These are phyloP conservation scores for Pseudolycoriella hygida DNA, from an alignment of 2,888 invertebrate genomes.

Conservation along the genomic window DNA sequence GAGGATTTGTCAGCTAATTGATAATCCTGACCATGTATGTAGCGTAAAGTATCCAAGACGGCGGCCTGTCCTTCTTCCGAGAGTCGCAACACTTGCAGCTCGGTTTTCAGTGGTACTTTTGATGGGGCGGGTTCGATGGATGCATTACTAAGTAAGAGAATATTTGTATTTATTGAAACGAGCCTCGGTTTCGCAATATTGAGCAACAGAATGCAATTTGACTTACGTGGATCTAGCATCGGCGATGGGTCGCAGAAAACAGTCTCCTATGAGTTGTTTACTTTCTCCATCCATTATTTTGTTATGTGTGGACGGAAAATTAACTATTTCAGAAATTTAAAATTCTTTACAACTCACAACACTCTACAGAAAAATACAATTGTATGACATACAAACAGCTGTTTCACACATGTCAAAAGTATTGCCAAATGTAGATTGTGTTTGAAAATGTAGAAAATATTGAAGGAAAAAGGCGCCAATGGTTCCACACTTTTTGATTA, in stretches of 20 bases:
- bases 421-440: too few relatives aligned
- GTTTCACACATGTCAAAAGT: too few relatives aligned
- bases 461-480: too few relatives aligned
- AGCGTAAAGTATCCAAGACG: constrained; percentile 53
- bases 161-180: too few relatives aligned
- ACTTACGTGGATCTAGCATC: constrained; percentile 41
- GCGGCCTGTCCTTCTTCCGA: constrained; percentile 50
- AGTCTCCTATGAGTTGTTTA: constrained; percentile 40
- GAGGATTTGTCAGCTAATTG: constrained; percentile 35
- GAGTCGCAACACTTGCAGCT: constrained; percentile 53
- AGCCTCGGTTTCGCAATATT: too few relatives aligned
- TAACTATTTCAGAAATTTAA: too few relatives aligned
- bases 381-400: too few relatives aligned
- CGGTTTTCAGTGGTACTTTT: constrained; percentile 43
- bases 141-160: constrained; percentile 5
- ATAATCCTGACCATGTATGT: constrained; percentile 55
- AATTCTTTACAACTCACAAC: too few relatives aligned
- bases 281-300: constrained; percentile 37
- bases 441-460: too few relatives aligned
- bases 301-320: too few relatives aligned
- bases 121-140: constrained; percentile 13
- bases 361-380: too few relatives aligned
- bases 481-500: too few relatives aligned
- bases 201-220: background rate
- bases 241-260: constrained; percentile 41